A percentile compares a stretch with the other conserved stretches of the same genome.
Conservation (phyloP, 2,888 invertebrate species). For the Eupeodes latifasciatus region DNA sequence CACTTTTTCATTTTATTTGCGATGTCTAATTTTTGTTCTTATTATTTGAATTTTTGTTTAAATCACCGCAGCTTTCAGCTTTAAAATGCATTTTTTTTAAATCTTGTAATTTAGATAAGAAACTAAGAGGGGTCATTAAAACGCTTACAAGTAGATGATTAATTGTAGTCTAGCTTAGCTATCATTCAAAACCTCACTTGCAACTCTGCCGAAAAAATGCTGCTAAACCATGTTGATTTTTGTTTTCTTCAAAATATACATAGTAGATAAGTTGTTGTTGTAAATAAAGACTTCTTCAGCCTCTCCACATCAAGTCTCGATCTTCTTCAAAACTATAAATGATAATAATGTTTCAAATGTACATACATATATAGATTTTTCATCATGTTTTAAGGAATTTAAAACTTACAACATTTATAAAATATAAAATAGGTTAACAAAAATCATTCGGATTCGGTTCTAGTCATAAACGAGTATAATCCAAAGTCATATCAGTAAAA, state of each 20-base stretch:
- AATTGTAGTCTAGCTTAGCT: slow-evolving; percentile 37
- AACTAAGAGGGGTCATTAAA: slow-evolving; percentile 40
- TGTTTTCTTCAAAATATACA: slow-evolving; percentile 1
- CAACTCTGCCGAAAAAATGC: slow-evolving; percentile 48
- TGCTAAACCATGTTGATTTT: slow-evolving; percentile 26
- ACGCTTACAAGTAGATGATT: slow-evolving; percentile 38
- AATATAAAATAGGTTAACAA: slow-evolving; percentile 33
- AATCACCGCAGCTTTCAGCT: slow-evolving; percentile 20
- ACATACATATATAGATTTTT: slow-evolving; percentile 1
- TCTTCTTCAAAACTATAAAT: slow-evolving; percentile 16
- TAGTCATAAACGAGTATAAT: slow-evolving; percentile 47
- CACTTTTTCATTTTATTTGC: neutral
- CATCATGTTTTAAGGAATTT: slow-evolving; percentile 21
- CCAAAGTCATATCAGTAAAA: slow-evolving; percentile 74
- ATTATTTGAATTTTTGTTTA: neutral
- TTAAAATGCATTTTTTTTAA: slow-evolving; percentile 1
- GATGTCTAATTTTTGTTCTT: neutral
- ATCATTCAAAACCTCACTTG: slow-evolving; percentile 42
- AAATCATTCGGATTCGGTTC: slow-evolving; percentile 26
- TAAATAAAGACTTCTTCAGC: slow-evolving; percentile 43
- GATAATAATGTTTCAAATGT: slow-evolving; percentile 1
- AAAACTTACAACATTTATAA: slow-evolving; percentile 11
- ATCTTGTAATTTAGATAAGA: slow-evolving; percentile 19
- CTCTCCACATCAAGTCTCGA: slow-evolving; percentile 43
- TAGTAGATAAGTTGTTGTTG: slow-evolving; percentile 18